Conservation (phyloP, 2,888 invertebrate genomes). For the Parnassius orleans region DNA sequence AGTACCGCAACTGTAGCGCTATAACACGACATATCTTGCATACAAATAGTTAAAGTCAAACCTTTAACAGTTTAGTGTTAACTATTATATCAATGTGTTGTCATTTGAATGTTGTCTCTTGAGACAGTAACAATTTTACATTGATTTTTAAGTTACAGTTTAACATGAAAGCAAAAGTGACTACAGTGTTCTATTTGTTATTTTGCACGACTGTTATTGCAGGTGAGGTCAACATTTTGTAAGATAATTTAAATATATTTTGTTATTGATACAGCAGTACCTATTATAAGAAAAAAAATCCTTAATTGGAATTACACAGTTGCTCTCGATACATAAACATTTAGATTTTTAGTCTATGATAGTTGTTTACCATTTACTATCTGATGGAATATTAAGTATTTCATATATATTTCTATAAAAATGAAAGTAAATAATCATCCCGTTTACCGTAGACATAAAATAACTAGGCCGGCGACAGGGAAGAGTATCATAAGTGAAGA, state of each 20-base stretch:
- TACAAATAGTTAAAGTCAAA: conserved; percentile 65
- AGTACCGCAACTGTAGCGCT: conserved; percentile 72
- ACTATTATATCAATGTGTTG: conserved; percentile 55
- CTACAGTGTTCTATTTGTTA: conserved; percentile 41
- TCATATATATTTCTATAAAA: too few species aligned
- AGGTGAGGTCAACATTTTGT: conserved; percentile 42
- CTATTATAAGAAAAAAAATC: too few species aligned
- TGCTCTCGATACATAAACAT: too few species aligned
- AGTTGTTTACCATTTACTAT: too few species aligned
- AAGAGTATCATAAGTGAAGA: too few species aligned
- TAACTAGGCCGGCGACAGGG: too few species aligned
- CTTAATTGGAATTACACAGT: too few species aligned
- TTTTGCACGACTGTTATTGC: conserved; percentile 42
- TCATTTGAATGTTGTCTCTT: conserved; percentile 72
- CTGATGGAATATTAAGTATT: too few species aligned
- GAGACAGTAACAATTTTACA: conserved; percentile 54
- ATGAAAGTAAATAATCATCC: too few species aligned
- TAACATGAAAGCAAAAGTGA: conserved; percentile 54
- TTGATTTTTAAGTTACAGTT: conserved; percentile 37
- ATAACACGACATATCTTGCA: conserved; percentile 68
- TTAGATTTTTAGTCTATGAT: too few species aligned
- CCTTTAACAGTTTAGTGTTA: conserved; percentile 57
- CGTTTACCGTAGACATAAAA: too few species aligned
- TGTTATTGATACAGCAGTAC: too few species aligned
- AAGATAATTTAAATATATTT: background rate